Percentiles rank a stretch among this genome's conserved stretches.
Conservation (phyloP, 1,140 invertebrate genomes). For the Acromyrmex charruanus region DNA sequence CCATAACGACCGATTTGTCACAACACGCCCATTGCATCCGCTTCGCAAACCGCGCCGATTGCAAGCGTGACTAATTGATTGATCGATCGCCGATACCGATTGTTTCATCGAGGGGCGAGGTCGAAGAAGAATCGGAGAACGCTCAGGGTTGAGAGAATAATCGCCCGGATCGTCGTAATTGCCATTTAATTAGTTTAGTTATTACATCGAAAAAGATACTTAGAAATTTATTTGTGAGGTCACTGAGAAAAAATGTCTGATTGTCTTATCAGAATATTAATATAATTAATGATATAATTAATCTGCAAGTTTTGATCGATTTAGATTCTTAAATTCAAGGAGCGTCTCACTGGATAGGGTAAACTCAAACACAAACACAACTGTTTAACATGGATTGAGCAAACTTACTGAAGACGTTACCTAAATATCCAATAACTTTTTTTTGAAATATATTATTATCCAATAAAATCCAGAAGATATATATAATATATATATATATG, state of each 20-base stretch:
- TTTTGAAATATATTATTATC: background rate
- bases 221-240: background rate
- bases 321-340: background rate
- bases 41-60: conserved; percentile 38
- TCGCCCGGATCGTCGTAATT: background rate
- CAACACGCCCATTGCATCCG: conserved; percentile 72
- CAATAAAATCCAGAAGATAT: background rate
- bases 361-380: background rate
- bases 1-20: conserved; percentile 79
- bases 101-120: background rate
- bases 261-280: background rate
- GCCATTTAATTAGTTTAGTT: background rate
- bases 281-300: background rate
- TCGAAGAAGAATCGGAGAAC: conserved; percentile 2
- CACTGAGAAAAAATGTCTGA: too few species aligned
- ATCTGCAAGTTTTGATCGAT: background rate
- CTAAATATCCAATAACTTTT: background rate
- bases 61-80: conserved; percentile 60
- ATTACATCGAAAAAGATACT: too few species aligned
- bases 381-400: background rate
- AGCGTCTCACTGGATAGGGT: background rate
- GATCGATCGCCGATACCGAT: conserved; percentile 67
- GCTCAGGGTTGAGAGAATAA: background rate
- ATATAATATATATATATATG: too few species aligned
- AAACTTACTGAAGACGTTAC: background rate